Base-by-base conservation (phyloP, 2,113 vertebrate species). In the Campylorhamphus procurvoides region DNA sequence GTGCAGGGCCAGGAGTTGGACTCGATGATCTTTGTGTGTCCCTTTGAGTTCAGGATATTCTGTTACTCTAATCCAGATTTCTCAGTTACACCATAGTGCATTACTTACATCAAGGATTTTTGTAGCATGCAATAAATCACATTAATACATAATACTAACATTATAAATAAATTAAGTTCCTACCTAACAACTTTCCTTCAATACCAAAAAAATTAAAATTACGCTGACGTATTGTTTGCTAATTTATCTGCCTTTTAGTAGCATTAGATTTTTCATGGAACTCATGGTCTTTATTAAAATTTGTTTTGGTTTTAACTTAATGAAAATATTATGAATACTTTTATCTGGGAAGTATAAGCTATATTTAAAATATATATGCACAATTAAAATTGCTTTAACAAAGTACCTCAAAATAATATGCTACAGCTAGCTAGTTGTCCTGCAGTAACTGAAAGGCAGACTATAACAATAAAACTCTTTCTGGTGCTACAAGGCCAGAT, bases 61-160 rank as follows among this genome's bases (percentile, higher is more conserved):
- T 47, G 14, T 18, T 7, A 40, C 18, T 56, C 19, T 47, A 74
- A 64, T 17, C 12, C 40, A 39, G 9, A 68, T 25, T 76, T 63
- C 49, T 63, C 49, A 40, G 14, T 47, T 77, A 58, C 27, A 69
- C 27, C 27, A 22, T 12, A 53, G 4, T 16, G 14, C 9, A 44
- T 42, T 56, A 64, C 2, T 33, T 63, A 56, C 0, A 0, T n/a
- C 7, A 75, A 52, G 9, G 4, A 42, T 52, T 59, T 82, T 62
- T 72, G 10, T 55, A 47, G 16, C 56, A 23, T 23, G 7, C 10
- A 73, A 22, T 10, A 49, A 81, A 71, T 27, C 42, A 40, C 9
- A 39, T 44, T 22, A 60, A 66, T 44, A 84, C 50, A 35, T 60
- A 78, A 50, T 15, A n/a, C 5, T 55, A 31, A 24, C 3, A 27